phyloP scores from a whole-genome alignment of 2,888 invertebrate genomes.

The Pilophorus perplexus region DNA sequence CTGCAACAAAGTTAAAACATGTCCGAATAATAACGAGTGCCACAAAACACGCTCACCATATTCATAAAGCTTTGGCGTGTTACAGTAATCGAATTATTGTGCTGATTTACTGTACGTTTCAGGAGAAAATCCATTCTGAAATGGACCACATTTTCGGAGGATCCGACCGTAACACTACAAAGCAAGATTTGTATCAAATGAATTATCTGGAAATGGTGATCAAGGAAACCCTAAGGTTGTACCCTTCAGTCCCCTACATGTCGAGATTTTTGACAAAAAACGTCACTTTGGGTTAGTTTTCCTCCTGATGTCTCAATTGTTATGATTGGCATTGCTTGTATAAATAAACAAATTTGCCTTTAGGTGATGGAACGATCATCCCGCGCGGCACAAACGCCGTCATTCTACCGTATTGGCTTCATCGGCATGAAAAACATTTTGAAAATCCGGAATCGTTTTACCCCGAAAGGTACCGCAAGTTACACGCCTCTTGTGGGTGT shows the following conservation, averaged over 20 bases:
- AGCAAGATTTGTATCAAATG: constrained; percentile 40
- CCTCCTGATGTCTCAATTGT: neutral
- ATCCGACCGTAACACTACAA: constrained; percentile 19
- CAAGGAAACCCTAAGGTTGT: constrained; percentile 43
- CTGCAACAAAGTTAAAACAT: too few relatives aligned
- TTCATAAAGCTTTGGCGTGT: too few relatives aligned
- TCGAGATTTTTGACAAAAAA: constrained; percentile 35
- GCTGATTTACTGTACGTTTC: too few relatives aligned
- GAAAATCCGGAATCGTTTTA: constrained; percentile 37
- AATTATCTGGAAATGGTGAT: constrained; percentile 44
- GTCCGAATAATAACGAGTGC: too few relatives aligned
- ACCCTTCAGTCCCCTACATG: constrained; percentile 41
- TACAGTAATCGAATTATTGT: too few relatives aligned
- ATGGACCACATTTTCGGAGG: constrained; percentile 36
- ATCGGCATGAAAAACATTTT: constrained; percentile 30
- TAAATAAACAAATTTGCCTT: too few relatives aligned
- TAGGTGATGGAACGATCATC: constrained; percentile 28
- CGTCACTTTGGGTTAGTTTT: constrained; percentile 36
- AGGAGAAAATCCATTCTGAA: constrained; percentile 42
- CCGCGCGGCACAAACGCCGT: constrained; percentile 34
- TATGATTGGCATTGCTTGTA: neutral
- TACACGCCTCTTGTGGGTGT: too few relatives aligned
- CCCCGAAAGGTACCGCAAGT: constrained; percentile 43
- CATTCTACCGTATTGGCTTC: constrained; percentile 27
- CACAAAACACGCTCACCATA: too few relatives aligned